Evolutionary conservation across 2,797 vertebrate species (phyloP).

Genomic region (Acanthurus lineatus): DNA sequence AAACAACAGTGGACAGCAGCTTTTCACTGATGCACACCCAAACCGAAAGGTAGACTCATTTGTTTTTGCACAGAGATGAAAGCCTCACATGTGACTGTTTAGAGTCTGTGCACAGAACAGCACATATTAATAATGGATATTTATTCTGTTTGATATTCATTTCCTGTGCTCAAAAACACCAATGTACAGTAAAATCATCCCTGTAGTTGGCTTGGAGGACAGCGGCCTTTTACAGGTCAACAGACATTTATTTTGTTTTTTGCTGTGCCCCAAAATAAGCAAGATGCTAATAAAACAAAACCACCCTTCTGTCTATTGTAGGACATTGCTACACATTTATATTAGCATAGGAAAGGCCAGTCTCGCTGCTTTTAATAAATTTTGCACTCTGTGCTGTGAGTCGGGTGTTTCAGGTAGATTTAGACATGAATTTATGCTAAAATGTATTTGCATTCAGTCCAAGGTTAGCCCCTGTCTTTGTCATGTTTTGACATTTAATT

Average conservation of each 20-base stretch:
- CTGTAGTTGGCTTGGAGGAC: slow-evolving; percentile 46
- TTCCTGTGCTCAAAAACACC: slow-evolving; percentile 57
- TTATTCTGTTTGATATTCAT: slow-evolving; percentile 72
- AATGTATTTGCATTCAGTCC: slow-evolving; percentile 51
- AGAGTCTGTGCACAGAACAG: slow-evolving; percentile 48
- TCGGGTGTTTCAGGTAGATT: slow-evolving; percentile 69
- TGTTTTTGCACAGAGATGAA: slow-evolving; percentile 70
- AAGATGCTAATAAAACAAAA: slow-evolving; percentile 59
- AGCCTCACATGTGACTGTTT: slow-evolving; percentile 51
- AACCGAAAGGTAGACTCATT: slow-evolving; percentile 63
- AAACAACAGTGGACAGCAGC: slow-evolving; percentile 50
- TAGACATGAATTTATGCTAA: slow-evolving; percentile 59
- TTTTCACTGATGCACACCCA: slow-evolving; percentile 66
- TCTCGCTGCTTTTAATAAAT: slow-evolving; percentile 69
- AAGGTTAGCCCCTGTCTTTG: slow-evolving; percentile 63
- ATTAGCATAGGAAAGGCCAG: slow-evolving; percentile 83
- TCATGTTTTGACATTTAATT: slow-evolving; percentile 70
- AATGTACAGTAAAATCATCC: slow-evolving; percentile 52
- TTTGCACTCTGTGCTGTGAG: slow-evolving; percentile 50
- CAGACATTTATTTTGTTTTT: slow-evolving; percentile 65
- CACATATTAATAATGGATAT: slow-evolving; percentile 72
- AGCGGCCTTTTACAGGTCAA: slow-evolving; percentile 57
- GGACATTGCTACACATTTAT: slow-evolving; percentile 64
- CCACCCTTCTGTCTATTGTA: slow-evolving; percentile 63
- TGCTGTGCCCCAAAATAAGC: slow-evolving; percentile 44